Evolutionary conservation across 2,797 vertebrate species (phyloP), one percentile per base, ranked within the genome.

Genomic region (Alauda arvensis): DNA sequence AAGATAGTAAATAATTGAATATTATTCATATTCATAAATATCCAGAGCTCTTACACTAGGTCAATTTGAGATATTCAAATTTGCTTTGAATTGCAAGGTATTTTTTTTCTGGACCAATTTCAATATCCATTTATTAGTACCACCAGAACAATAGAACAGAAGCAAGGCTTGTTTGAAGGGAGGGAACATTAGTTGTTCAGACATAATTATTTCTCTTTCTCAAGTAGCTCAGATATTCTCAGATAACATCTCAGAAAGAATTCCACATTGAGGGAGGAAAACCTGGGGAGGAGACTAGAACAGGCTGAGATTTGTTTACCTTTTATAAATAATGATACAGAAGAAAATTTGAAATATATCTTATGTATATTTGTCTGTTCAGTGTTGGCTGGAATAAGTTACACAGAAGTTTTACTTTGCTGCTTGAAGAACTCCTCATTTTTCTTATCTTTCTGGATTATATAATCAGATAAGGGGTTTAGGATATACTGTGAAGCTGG

Each of bases 401-500:
- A 57, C 10, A 68, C 43, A 79, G 13, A 19, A 91, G 86, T 88
- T 84, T 82, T 84, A 31, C 55, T 46, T 84, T 60, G 24, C 31
- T 75, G 4, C 49, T 65, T 88, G 65, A 80, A 91, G 28, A 83
- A 62, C 33, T 48, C 11, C 23, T 85, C 2, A 53, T 88, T 82
- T 89, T 79, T 86, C 59, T 68, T 88, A 70, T 82, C 43, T 86
- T 71, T 74, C 25, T 62, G 63, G 74, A 60, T 86, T 92, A 48
- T 75, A 14, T 53, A 68, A 83, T 91, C 68, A 91, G 88, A 75
- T 92, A 89, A 82, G 83, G 25, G n/a, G 9, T 9, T 88, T 80
- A 81, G 31, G 28, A 67, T 80, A 34, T 59, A 83, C 65, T 87
- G 42, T 80, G 48, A 33, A 29, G 5, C 62, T 69, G 68, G 37